A percentile compares a stretch with the other conserved stretches of the same genome.
Conservation (phyloP, 2,888 invertebrate genomes). For the Amblyjoppa fuscipennis region DNA sequence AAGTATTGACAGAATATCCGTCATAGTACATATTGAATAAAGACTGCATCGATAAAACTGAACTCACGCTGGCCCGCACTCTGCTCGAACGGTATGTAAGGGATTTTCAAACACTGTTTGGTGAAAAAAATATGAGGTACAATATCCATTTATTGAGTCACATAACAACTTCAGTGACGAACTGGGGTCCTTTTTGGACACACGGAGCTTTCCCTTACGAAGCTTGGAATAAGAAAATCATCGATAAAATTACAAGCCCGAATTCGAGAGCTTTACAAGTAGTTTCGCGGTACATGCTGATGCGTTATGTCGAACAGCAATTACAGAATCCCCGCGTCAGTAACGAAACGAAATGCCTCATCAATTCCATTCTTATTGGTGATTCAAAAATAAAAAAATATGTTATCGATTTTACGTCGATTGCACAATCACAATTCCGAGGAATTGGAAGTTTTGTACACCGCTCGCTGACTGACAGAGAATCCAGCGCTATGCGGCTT, state of each 20-base stretch:
- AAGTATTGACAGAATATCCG: no score
- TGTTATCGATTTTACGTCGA: no score
- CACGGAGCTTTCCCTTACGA: slow-evolving; percentile 28
- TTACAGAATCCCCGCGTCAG: no score
- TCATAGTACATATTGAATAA: slow-evolving; percentile 11
- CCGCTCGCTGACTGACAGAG: no score
- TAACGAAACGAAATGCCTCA: no score
- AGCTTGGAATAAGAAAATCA: slow-evolving; percentile 31
- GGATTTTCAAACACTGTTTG: slow-evolving; percentile 9
- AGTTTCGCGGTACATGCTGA: no score
- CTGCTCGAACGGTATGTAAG: not conserved
- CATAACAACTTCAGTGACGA: not conserved
- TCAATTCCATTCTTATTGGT: no score
- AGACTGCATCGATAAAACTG: not conserved
- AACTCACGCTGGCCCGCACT: not conserved
- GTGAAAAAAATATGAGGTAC: slow-evolving; percentile 3
- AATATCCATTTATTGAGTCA: slow-evolving; percentile 43
- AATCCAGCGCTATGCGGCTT: no score
- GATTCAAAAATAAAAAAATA: no score
- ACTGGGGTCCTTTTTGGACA: slow-evolving; percentile 17
- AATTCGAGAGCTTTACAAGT: not conserved
- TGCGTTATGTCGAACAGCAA: no score
- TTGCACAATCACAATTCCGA: no score
- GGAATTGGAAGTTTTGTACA: no score
- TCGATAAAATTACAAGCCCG: not conserved